Percentiles rank a stretch among this genome's conserved stretches.
Evolutionary conservation across 1,140 invertebrate species (phyloP).

Genomic region (Nasonia longicornis): DNA sequence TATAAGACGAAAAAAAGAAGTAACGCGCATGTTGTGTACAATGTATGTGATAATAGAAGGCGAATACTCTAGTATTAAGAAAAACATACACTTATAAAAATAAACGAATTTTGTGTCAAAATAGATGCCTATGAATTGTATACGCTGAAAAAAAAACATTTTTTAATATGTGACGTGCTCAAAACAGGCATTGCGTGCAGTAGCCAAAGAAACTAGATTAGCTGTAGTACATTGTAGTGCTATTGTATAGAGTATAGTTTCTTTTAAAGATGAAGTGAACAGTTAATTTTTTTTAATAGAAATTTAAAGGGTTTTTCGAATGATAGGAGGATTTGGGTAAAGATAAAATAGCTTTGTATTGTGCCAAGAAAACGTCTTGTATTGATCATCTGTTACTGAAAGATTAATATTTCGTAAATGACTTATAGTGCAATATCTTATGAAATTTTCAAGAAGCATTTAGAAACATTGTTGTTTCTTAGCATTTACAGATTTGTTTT

Average conservation of each 20-base stretch:
- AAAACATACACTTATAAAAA: conserved; percentile 27
- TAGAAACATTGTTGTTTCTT: background rate
- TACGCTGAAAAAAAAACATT: conserved; percentile 40
- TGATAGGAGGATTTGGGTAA: background rate
- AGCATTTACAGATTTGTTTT: background rate
- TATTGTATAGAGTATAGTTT: conserved; percentile 6
- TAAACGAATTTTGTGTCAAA: conserved; percentile 37
- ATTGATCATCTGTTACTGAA: background rate
- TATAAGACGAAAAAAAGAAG: conserved; percentile 30
- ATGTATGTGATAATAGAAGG: conserved; percentile 46
- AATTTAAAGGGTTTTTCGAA: background rate
- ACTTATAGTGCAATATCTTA: background rate
- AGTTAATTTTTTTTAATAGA: conserved; percentile 11
- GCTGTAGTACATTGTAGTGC: conserved; percentile 36
- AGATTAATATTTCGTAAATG: conserved; percentile 7
- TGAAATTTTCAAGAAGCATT: background rate
- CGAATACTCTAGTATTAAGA: conserved; percentile 38
- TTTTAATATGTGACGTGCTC: conserved; percentile 31
- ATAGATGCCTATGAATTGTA: conserved; percentile 43
- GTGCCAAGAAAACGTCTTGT: conserved; percentile 16
- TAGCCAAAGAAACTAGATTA: conserved; percentile 47
- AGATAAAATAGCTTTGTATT: conserved; percentile 24
- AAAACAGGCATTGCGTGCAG: background rate
- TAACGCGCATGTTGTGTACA: conserved; percentile 39
- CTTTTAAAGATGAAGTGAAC: background rate